A percentile compares a stretch with the other conserved stretches of the same genome.
phyloP scores from a whole-genome alignment of 2,888 invertebrate species.

The Rhogogaster chlorosoma region DNA sequence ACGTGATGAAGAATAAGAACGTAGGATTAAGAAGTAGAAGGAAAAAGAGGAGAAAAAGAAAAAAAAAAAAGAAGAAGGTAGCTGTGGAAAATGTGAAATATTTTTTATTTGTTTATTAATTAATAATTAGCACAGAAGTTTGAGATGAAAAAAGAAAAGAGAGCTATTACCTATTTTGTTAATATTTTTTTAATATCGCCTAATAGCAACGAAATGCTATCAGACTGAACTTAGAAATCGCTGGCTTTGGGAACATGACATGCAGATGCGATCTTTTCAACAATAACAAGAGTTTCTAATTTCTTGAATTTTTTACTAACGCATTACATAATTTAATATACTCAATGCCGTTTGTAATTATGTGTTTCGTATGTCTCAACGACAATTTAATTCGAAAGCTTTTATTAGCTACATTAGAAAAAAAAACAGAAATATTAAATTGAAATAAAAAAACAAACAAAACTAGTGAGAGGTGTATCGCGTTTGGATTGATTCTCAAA shows the following conservation, averaged over 20 bases:
- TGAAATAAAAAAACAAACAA: neutral
- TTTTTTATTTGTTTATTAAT: conserved; percentile 52
- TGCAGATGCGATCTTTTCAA: conserved; percentile 5
- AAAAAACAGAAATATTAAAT: neutral
- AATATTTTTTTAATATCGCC: conserved; percentile 59
- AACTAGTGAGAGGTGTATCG: neutral
- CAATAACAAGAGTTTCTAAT: conserved; percentile 11
- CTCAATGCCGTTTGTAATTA: neutral
- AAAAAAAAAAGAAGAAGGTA: conserved; percentile 28
- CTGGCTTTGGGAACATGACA: neutral
- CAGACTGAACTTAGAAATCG: conserved; percentile 41
- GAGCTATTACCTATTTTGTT: conserved; percentile 62
- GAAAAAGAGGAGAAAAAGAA: neutral
- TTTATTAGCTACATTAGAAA: neutral
- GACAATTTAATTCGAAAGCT: neutral
- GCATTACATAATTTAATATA: neutral
- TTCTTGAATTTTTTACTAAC: conserved; percentile 3
- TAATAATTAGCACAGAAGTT: conserved; percentile 29
- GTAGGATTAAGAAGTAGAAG: conserved; percentile 32
- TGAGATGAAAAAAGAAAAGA: conserved; percentile 48
- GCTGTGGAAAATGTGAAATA: conserved; percentile 43
- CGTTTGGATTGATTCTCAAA: conserved; percentile 26
- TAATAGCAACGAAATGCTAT: conserved; percentile 53
- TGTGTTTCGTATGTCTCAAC: neutral
- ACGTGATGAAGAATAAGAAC: neutral